phyloP scores from a whole-genome alignment of 2,797 vertebrate species.

The Catharus ustulatus region DNA sequence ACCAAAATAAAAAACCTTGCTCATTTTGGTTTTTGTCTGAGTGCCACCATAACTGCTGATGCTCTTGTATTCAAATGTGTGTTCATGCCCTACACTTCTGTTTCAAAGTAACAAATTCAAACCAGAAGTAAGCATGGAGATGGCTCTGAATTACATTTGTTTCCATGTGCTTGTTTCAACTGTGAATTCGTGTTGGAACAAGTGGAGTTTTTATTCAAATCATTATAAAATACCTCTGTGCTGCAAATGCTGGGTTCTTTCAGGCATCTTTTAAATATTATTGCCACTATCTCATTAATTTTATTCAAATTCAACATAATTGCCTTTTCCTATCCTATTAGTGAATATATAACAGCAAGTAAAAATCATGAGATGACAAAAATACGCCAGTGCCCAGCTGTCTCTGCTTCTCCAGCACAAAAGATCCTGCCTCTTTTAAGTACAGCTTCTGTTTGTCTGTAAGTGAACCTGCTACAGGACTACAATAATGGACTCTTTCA shows the following conservation, averaged over 20 bases:
- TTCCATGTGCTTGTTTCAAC: neutral
- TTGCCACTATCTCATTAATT: neutral
- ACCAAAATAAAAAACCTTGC: neutral
- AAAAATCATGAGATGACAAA: neutral
- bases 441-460: conserved; percentile 56
- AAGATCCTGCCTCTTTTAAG: conserved; percentile 24
- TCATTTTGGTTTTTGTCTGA: neutral
- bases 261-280: neutral
- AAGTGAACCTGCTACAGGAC: conserved; percentile 43
- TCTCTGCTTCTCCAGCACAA: neutral
- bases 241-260: neutral
- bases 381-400: neutral
- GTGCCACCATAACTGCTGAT: neutral
- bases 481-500: conserved; percentile 39
- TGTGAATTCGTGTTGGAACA: neutral
- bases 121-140: neutral
- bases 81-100: neutral
- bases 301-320: neutral
- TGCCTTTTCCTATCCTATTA: neutral
- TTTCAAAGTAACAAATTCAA: neutral
- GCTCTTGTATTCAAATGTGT: neutral
- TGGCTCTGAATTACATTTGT: neutral
- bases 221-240: neutral
- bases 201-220: neutral
- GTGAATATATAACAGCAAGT: neutral